A percentile compares a stretch with the other conserved stretches of the same genome.
Conservation (phyloP, 2,797 vertebrate genomes). For the Artibeus jamaicensis region DNA sequence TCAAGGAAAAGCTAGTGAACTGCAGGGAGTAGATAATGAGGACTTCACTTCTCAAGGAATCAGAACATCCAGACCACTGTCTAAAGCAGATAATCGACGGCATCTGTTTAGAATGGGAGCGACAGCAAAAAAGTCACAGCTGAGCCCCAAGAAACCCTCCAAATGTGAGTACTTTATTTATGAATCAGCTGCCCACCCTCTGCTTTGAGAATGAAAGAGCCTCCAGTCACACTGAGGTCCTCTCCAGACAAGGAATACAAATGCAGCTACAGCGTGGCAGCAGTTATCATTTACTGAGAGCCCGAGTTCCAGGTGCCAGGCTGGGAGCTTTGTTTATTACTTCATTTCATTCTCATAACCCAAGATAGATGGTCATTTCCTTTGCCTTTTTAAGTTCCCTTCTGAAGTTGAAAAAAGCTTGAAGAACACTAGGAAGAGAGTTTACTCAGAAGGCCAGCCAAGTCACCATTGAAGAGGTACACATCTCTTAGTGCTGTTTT, state of each 20-base stretch:
- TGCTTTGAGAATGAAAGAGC: constrained; percentile 12
- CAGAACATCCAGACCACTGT: neutral
- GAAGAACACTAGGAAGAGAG: neutral
- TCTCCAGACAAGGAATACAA: neutral
- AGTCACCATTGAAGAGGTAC: neutral
- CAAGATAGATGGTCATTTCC: neutral
- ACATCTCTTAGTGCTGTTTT: neutral
- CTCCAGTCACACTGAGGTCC: neutral
- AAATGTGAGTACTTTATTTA: neutral
- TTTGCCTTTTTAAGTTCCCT: constrained; percentile 23
- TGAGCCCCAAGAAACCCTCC: constrained; percentile 54
- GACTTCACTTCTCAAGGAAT: constrained; percentile 16
- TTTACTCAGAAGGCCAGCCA: neutral
- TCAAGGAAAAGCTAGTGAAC: constrained; percentile 61
- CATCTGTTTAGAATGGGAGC: constrained; percentile 41
- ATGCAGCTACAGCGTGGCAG: neutral
- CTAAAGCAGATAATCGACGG: constrained; percentile 45
- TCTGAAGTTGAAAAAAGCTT: constrained; percentile 13
- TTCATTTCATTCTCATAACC: neutral
- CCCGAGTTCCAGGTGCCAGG: neutral
- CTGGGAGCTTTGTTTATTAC: neutral
- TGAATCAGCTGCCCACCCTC: neutral
- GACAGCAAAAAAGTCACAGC: constrained; percentile 46
- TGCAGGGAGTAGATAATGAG: constrained; percentile 38
- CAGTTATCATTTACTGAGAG: neutral